A percentile compares a stretch with the other conserved stretches of the same genome.
phyloP scores from a whole-genome alignment of 2,888 invertebrate genomes.

The Colletes collaris region DNA sequence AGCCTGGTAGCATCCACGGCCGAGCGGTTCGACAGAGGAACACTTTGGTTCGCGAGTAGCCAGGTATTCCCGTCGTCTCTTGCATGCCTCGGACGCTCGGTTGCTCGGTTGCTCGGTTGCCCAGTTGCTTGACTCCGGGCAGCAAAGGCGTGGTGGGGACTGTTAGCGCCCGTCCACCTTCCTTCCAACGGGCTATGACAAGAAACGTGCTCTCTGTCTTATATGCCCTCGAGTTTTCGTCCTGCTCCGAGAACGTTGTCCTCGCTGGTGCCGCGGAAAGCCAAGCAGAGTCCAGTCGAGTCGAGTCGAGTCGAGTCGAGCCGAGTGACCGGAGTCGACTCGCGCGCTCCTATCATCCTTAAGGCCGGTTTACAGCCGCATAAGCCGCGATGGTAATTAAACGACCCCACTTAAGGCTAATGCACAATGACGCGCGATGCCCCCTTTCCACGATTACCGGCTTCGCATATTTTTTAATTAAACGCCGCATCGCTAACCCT shows the following conservation, averaged over 20 bases:
- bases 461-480: slow-evolving; percentile 52
- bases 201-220: slow-evolving; percentile 67
- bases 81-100: slow-evolving; percentile 57
- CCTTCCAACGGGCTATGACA: slow-evolving; percentile 65
- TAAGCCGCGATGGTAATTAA: slow-evolving; percentile 62
- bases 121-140: slow-evolving; percentile 36
- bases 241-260: slow-evolving; percentile 60
- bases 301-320: slow-evolving; percentile 3
- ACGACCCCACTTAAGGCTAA: slow-evolving; percentile 60
- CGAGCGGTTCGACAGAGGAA: slow-evolving; percentile 58
- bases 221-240: slow-evolving; percentile 61
- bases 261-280: slow-evolving; percentile 48
- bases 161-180: slow-evolving; percentile 65
- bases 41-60: slow-evolving; percentile 40
- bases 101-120: slow-evolving; percentile 22
- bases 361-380: slow-evolving; percentile 62
- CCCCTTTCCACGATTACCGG: slow-evolving; percentile 49
- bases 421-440: slow-evolving; percentile 44
- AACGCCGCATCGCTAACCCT: slow-evolving; percentile 20
- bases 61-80: slow-evolving; percentile 60
- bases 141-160: slow-evolving; percentile 47
- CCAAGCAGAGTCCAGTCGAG: slow-evolving; percentile 19
- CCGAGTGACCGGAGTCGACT: slow-evolving; percentile 7
- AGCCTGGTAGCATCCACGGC: slow-evolving; percentile 61
- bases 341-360: slow-evolving; percentile 42